Percentiles rank a stretch among this genome's conserved stretches.
These are phyloP conservation scores for Sitta carolinensis DNA, from an alignment of 2,797 vertebrate genomes.

Conservation along the genomic window DNA sequence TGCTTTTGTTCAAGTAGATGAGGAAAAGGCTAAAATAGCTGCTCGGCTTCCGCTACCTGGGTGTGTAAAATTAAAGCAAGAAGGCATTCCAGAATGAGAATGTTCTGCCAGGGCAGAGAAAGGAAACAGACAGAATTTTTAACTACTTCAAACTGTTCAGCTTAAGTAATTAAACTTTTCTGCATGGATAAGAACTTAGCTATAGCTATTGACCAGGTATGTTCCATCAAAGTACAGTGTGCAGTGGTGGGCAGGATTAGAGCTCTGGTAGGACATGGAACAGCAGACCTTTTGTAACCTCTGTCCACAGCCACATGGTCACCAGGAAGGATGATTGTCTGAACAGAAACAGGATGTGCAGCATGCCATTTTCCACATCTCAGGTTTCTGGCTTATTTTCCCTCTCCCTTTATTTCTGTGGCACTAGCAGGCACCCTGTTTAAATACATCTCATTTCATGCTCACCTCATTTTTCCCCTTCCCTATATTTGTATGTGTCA, in stretches of 20 bases:
- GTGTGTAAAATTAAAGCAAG: neutral
- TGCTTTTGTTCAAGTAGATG: neutral
- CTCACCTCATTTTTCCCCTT: slow-evolving; percentile 27
- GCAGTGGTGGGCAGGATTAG: neutral
- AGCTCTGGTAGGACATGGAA: neutral
- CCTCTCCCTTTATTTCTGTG: neutral
- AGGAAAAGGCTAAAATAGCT: neutral
- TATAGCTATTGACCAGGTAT: neutral
- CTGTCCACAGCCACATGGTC: neutral
- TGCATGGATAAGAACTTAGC: neutral
- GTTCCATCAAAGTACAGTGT: neutral
- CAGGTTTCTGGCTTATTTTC: neutral
- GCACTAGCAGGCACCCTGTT: neutral
- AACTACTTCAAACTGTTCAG: neutral
- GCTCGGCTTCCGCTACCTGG: neutral
- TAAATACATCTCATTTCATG: neutral
- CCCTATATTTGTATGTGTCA: slow-evolving; percentile 26
- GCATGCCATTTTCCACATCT: neutral
- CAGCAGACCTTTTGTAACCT: neutral
- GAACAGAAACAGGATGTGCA: neutral
- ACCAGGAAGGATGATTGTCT: neutral
- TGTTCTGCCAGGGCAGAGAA: neutral
- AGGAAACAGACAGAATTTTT: neutral
- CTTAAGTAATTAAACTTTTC: neutral
- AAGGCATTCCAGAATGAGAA: neutral